Evolutionary conservation across 2,797 vertebrate genomes (phyloP).

Genomic region (Eleutherodactylus coqui): DNA sequence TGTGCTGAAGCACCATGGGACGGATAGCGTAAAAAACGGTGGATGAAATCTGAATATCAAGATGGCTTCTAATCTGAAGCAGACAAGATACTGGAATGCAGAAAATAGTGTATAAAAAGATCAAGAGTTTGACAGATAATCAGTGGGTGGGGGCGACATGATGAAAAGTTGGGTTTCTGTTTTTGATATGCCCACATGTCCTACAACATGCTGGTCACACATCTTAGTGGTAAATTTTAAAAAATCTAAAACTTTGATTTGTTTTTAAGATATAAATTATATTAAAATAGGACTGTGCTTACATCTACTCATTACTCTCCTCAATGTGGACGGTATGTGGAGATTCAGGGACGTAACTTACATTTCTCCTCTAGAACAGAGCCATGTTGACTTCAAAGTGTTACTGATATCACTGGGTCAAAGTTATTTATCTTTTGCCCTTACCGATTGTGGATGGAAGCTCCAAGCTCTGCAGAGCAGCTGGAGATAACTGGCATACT

Average conservation of each 20-base stretch:
- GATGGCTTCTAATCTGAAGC: no score
- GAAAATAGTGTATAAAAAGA: neutral
- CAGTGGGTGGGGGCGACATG: no score
- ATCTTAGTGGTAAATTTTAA: no score
- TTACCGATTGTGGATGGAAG: constrained; percentile 20
- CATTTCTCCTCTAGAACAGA: constrained; percentile 22
- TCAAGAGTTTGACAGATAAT: neutral
- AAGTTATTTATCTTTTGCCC: constrained; percentile 15
- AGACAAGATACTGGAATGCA: neutral
- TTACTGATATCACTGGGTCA: constrained; percentile 31
- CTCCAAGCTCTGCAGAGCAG: neutral
- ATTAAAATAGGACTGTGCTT: constrained; percentile 17
- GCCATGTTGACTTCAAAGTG: constrained; percentile 40
- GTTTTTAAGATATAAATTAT: neutral
- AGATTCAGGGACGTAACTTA: constrained; percentile 8
- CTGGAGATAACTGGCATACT: constrained; percentile 39
- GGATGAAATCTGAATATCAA: no score
- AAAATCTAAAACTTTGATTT: neutral
- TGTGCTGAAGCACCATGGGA: no score
- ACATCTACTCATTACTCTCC: neutral
- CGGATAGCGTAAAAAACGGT: no score
- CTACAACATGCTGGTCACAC: no score
- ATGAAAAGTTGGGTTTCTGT: neutral
- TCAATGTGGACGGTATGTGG: neutral
- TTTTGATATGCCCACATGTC: no score